Conservation (phyloP, 2,113 vertebrate species). For the Saimiri boliviensis region DNA sequence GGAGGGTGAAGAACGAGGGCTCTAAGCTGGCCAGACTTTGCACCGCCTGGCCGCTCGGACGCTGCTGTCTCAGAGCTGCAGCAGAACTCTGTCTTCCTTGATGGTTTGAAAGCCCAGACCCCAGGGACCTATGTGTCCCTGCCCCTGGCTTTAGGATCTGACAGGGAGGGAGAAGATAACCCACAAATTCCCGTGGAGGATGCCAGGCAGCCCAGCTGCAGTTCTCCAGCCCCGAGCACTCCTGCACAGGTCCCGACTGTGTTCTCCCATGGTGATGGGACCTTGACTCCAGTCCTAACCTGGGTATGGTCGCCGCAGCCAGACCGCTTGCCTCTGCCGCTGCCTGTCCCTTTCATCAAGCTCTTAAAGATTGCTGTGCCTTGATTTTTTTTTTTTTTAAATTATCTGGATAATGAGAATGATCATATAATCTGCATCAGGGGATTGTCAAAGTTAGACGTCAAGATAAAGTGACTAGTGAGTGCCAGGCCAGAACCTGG, state of each 20-base stretch:
- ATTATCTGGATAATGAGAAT: background rate
- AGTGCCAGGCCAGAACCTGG: background rate
- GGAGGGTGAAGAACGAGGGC: background rate
- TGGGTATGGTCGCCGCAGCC: background rate
- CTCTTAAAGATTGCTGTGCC: background rate
- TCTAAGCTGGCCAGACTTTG: background rate
- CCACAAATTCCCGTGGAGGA: fast-evolving
- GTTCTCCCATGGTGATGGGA: background rate
- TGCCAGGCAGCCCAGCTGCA: fast-evolving
- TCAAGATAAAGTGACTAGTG: background rate
- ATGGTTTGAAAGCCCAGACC: background rate
- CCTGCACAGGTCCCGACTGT: fast-evolving
- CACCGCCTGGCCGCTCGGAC: background rate
- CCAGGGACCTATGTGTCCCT: background rate
- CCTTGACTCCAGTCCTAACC: fast-evolving
- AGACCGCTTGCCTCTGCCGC: background rate
- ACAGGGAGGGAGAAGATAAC: background rate
- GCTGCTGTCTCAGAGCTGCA: background rate
- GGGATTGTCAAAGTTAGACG: background rate
- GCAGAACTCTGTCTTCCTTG: background rate
- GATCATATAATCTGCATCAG: background rate
- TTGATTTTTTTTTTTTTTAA: background rate
- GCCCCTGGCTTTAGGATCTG: background rate
- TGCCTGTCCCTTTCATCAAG: background rate
- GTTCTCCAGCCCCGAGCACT: background rate